phyloP scores from a whole-genome alignment of 2,113 vertebrate genomes.

The Oostethus manadensis region DNA sequence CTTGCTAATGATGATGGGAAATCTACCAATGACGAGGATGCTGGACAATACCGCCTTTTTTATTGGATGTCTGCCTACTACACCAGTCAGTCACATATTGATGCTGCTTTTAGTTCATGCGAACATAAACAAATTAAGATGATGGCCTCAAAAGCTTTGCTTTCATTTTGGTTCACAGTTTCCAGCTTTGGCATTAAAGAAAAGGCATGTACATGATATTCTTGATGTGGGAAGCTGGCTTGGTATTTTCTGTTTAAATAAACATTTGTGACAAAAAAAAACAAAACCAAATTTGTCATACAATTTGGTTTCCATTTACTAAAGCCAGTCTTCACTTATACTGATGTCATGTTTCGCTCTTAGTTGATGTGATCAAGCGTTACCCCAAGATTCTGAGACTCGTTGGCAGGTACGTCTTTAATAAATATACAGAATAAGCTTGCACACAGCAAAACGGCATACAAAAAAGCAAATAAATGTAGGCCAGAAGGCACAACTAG shows the following conservation, averaged over 20 bases:
- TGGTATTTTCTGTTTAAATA: neutral
- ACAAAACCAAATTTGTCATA: no score
- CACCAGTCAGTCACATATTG: slow-evolving; percentile 10
- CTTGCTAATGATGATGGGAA: slow-evolving; percentile 38
- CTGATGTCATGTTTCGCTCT: no score
- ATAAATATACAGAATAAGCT: no score
- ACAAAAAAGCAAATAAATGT: no score
- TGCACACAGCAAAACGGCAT: no score
- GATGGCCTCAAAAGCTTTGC: slow-evolving; percentile 10
- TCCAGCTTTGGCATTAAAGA: neutral
- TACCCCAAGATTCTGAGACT: no score
- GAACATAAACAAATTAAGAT: slow-evolving; percentile 22
- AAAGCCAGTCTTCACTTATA: no score
- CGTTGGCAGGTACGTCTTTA: no score
- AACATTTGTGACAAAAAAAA: no score
- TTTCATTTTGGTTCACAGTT: slow-evolving; percentile 14
- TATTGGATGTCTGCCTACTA: slow-evolving; percentile 22
- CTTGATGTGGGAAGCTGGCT: neutral
- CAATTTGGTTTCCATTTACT: no score
- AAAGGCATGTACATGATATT: slow-evolving; percentile 1
- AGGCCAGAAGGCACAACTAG: no score
- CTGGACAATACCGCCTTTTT: slow-evolving; percentile 11
- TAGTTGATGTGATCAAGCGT: no score
- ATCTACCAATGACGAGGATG: neutral
- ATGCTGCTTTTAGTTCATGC: slow-evolving; percentile 16